Percentiles rank a stretch among this genome's conserved stretches.
phyloP scores from a whole-genome alignment of 53 echinoderm and acorn worm species.

The Patiria pectinifera region DNA sequence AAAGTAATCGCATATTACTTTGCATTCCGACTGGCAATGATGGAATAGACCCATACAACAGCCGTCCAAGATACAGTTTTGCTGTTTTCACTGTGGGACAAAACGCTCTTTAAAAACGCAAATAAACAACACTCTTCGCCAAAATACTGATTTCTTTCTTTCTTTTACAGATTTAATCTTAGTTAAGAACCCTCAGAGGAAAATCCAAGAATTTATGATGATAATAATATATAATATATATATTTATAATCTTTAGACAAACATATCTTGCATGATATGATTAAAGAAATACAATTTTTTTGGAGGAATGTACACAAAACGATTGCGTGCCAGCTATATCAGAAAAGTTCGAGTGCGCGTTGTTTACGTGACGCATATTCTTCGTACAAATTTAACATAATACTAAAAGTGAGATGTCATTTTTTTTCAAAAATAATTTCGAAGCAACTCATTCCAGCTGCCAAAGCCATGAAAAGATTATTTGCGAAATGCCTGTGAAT shows the following conservation, averaged over 20 bases:
- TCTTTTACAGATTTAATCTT: constrained; percentile 38
- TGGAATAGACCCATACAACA: no score
- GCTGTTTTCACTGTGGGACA: neutral
- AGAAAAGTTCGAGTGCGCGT: neutral
- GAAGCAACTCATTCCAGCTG: neutral
- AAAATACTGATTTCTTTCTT: neutral
- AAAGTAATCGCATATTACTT: no score
- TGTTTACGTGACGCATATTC: neutral
- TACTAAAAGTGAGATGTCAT: no score
- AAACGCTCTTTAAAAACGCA: neutral
- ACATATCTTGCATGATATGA: constrained; percentile 61
- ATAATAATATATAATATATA: constrained; percentile 38
- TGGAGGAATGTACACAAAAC: constrained; percentile 55
- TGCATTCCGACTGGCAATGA: no score
- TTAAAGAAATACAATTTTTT: constrained; percentile 44
- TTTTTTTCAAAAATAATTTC: neutral
- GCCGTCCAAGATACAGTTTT: no score
- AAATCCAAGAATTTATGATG: constrained; percentile 46
- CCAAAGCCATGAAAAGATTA: no score
- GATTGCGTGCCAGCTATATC: neutral
- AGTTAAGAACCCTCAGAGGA: constrained; percentile 34
- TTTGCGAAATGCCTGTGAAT: neutral
- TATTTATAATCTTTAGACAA: constrained; percentile 30
- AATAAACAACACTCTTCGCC: neutral
- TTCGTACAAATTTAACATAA: neutral